These are phyloP conservation scores for Platycnemis pennipes DNA, from an alignment of 2,888 invertebrate species.

Conservation along the genomic window DNA sequence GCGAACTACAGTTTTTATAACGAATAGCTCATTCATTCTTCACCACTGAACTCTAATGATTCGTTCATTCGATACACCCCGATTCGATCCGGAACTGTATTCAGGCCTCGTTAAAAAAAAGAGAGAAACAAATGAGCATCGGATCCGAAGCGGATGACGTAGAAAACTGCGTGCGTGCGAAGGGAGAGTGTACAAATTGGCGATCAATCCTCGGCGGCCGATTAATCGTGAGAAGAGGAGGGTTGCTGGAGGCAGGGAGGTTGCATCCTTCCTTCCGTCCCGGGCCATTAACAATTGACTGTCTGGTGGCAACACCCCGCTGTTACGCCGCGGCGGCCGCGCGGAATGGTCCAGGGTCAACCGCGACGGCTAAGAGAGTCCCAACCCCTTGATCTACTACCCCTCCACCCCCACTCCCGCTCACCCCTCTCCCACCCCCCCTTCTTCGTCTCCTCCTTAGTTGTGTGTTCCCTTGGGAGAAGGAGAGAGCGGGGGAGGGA, in stretches of 20 bases:
- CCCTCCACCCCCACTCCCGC: not conserved
- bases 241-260: not conserved
- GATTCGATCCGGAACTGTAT: constrained; percentile 39
- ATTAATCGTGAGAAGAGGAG: not conserved
- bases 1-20: not conserved
- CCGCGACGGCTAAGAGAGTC: not conserved
- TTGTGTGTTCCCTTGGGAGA: not conserved
- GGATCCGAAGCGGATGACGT: constrained; percentile 47
- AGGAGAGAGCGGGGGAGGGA: not conserved
- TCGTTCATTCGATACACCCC: constrained; percentile 53
- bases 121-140: constrained; percentile 19
- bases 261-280: constrained; percentile 25
- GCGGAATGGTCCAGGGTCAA: constrained; percentile 45
- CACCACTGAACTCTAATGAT: not conserved
- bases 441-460: not conserved
- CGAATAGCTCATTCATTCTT: constrained; percentile 1
- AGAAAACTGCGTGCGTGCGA: constrained; percentile 10
- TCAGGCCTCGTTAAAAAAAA: constrained; percentile 37
- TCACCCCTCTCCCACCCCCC: not conserved
- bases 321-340: not conserved
- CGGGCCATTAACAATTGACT: constrained; percentile 47
- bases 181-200: constrained; percentile 50
- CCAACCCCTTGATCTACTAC: not conserved
- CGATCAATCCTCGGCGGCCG: constrained; percentile 50
- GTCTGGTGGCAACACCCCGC: constrained; percentile 19